Base-by-base conservation (phyloP, 2,113 vertebrate genomes). In the Ranitomeya variabilis region DNA sequence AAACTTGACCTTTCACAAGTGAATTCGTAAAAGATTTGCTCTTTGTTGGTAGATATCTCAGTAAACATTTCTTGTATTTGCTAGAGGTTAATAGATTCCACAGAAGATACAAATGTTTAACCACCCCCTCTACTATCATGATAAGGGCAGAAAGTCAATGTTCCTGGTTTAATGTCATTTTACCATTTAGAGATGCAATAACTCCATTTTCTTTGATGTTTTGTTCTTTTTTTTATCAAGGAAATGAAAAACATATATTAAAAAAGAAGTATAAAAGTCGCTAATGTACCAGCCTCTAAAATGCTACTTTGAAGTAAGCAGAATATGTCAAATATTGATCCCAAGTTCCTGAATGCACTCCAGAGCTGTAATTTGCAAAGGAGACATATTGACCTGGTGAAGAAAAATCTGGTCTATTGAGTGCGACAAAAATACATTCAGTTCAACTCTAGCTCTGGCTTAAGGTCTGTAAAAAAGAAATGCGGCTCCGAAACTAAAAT, bases 321-420 rank as follows among this genome's bases (percentile, higher is more conserved):
- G 71, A 78, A 76, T 51, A 84, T 89, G 87, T 89, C 87, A 84
- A 84, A 89, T 84, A 89, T 89, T 89, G 87, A 89, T 89, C 81
- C 55, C 19, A 57, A 69, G 87, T 84, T 84, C 81, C 59, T 52
- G 83, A 64, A 89, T 67, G 80, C 19, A n/a, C 71, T 83, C 80
- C 80, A 67, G 10, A 67, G 51, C 81, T 84, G 71, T 57, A 89
- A 89, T 83, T 89, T 84, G 59, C 71, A 89, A 89, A 83, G 45
- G 60, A 84, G 73, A 78, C 87, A 84, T 89, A 84, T 83, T 89
- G 87, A 89, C 81, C 81, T 55, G 12, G 2, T 78, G 45, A 84
- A 83, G 51, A 89, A 87, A 84, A 83, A 77, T 77, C 69, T 64
- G 55, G 67, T 82, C 23, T 88, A 74, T 31, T 23, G 69, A 77